These are phyloP conservation scores for Nasonia oneida DNA, from an alignment of 2,888 invertebrate species.

Conservation along the genomic window DNA sequence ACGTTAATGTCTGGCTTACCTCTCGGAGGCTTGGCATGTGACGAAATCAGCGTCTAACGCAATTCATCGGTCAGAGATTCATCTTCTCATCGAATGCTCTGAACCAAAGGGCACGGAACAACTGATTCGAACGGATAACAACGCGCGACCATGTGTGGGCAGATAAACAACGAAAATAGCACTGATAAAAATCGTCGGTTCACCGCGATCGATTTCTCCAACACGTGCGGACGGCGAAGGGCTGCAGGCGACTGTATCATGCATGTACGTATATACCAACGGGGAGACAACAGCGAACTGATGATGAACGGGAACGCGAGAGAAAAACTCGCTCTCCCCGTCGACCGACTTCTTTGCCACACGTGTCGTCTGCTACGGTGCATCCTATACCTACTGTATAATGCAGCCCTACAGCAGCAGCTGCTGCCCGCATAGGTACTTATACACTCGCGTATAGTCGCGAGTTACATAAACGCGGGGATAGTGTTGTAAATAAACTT, in stretches of 20 bases:
- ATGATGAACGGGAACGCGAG: background rate
- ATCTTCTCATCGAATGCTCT: background rate
- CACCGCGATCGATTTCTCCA: background rate
- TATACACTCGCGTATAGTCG: background rate
- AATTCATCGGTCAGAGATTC: background rate
- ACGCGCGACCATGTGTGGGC: background rate
- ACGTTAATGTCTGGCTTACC: constrained; percentile 17
- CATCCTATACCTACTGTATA: background rate
- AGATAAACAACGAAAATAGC: constrained; percentile 2
- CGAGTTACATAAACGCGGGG: constrained; percentile 50
- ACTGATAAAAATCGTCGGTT: background rate
- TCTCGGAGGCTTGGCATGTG: background rate
- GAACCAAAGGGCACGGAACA: background rate
- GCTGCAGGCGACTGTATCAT: background rate
- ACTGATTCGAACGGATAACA: background rate
- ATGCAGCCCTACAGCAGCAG: background rate
- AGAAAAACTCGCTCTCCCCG: background rate
- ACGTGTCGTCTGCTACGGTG: constrained; percentile 57
- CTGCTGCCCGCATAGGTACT: background rate
- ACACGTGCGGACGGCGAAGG: background rate
- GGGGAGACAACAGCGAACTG: too few relatives aligned
- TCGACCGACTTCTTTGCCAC: constrained; percentile 2
- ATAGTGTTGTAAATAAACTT: constrained; percentile 34
- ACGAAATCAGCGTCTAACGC: background rate
- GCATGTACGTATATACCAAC: background rate